Base-by-base conservation (phyloP, 2,888 invertebrate genomes). In the Eudemis profundana region DNA sequence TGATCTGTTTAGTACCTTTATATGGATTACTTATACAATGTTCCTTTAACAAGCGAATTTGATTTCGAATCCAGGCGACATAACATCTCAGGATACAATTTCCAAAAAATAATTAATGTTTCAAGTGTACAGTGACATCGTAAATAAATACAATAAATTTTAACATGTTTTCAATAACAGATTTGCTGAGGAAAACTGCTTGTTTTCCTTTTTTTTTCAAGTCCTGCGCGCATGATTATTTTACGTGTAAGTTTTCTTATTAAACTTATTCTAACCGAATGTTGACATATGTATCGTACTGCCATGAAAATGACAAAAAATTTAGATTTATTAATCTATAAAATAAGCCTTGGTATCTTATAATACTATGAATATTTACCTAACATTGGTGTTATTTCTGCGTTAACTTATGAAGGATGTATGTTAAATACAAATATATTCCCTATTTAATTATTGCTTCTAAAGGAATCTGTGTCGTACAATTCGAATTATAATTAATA, bases 401-500 rank as follows among this genome's bases (percentile, higher is more conserved):
- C 8, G 42, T 62, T 59, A 56, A 56, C 65, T 65, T 65, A 61
- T 65, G 65, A 68, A 65, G 60, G 65, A 65, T 61, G 65, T 51
- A 33, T 63, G 46, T 51, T 51, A 51, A 50, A 57, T 59, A 64
- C 59, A 50, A 47, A 66, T 56, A 27, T 57, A 66, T 40, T 51
- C 2, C 66, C 38, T 67, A 63, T 53, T 57, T 59, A 51, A 63
- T 53, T 67, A 67, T 67, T 67, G 63, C 67, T 67, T 40, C 38
- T 47, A 61, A 15, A 62, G 17, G 33, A 33, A 36, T 56, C 29
- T 15, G 49, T 40, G 38, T 50, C 10, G 36, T 36, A 21, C 10
- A 12, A 61, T 17, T 14, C 23, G 21, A 33, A 50, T 33, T 53
- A 47, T 17, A 44, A 56, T 19, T 29, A 27, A 15, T 14, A 17